phyloP scores from a whole-genome alignment of 2,113 vertebrate species.

The Phyllostomus hastatus region DNA sequence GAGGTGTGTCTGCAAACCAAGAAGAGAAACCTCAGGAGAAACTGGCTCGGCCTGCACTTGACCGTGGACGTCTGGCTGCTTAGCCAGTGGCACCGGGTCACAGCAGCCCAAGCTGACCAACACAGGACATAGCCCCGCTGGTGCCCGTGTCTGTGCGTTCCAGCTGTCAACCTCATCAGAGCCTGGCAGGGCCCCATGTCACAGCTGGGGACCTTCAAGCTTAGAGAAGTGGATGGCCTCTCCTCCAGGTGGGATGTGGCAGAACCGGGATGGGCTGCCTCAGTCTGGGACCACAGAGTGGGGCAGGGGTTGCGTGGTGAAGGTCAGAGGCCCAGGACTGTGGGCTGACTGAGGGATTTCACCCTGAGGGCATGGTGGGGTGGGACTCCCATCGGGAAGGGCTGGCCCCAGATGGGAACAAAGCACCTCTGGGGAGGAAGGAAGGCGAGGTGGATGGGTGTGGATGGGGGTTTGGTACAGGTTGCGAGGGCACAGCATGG shows the following conservation, averaged over 20 bases:
- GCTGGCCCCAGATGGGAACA: background rate
- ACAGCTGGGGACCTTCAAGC: background rate
- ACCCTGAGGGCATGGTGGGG: background rate
- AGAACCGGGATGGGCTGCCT: accelerated
- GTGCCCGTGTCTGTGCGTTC: background rate
- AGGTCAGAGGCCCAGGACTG: background rate
- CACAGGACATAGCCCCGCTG: background rate
- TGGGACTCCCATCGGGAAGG: background rate
- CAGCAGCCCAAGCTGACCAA: background rate
- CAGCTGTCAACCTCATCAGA: no score
- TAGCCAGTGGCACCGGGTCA: background rate
- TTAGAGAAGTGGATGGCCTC: background rate
- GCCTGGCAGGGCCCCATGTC: background rate
- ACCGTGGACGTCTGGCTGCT: background rate
- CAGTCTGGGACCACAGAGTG: background rate
- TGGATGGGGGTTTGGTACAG: background rate
- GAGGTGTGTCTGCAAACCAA: background rate
- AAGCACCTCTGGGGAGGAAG: background rate
- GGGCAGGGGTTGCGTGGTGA: background rate
- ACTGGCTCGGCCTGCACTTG: no score
- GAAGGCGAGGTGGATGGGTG: background rate
- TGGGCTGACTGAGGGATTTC: background rate
- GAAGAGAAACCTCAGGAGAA: background rate
- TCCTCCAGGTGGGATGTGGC: background rate
- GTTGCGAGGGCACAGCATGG: background rate